Evolutionary conservation across 2,797 vertebrate species (phyloP).

Genomic region (Fundulus diaphanus): DNA sequence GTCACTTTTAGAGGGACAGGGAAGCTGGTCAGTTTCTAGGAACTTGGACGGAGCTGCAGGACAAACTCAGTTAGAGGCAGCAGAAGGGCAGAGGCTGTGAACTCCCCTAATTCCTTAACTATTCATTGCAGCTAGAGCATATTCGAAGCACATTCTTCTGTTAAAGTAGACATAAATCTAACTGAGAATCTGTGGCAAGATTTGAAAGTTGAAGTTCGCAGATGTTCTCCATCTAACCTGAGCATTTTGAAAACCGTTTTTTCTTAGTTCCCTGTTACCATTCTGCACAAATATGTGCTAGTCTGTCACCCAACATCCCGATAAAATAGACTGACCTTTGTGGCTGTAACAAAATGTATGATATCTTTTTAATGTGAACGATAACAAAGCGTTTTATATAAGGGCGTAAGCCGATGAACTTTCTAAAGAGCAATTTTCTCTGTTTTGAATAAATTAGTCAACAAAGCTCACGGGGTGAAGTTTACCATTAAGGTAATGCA

Average conservation of each 20-base stretch:
- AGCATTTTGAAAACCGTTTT: not conserved
- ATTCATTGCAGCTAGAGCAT: not conserved
- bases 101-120: too few species aligned
- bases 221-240: not conserved
- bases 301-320: not conserved
- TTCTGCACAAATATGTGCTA: not conserved
- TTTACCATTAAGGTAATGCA: conserved; percentile 21
- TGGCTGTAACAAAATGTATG: not conserved
- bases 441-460: conserved; percentile 10
- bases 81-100: not conserved
- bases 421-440: not conserved
- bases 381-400: not conserved
- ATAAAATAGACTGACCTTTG: not conserved
- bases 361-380: not conserved
- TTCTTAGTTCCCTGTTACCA: too few species aligned
- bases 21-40: not conserved
- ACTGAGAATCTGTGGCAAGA: not conserved
- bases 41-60: not conserved
- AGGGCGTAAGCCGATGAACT: not conserved
- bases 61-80: too few species aligned
- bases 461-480: conserved; percentile 22
- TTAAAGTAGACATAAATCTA: not conserved
- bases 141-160: not conserved
- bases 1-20: not conserved
- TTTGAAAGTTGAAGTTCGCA: not conserved